A percentile compares a stretch with the other conserved stretches of the same genome.
Evolutionary conservation across 2,888 invertebrate species (phyloP).

Genomic region (Aradus depressus): DNA sequence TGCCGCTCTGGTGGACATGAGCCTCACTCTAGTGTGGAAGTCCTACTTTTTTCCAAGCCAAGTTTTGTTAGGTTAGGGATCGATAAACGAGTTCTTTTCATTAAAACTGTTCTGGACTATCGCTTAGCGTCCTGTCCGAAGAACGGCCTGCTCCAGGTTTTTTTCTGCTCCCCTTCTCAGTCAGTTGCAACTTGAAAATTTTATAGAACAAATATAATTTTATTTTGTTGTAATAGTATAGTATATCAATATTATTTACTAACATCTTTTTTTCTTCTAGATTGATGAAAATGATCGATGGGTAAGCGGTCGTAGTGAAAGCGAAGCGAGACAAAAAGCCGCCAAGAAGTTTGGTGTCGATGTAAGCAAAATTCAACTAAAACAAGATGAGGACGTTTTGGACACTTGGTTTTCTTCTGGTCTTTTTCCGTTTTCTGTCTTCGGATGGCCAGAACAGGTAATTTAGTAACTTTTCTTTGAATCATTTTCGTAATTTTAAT

Average conservation of each 20-base stretch:
- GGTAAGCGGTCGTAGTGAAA: slow-evolving; percentile 47
- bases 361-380: slow-evolving; percentile 44
- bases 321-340: slow-evolving; percentile 72
- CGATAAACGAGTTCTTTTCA: too few species aligned
- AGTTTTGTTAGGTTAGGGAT: too few species aligned
- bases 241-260: not conserved
- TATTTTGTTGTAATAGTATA: too few species aligned
- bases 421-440: slow-evolving; percentile 88
- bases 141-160: too few species aligned
- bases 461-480: slow-evolving; percentile 32
- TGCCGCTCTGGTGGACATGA: too few species aligned
- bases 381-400: slow-evolving; percentile 87
- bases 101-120: too few species aligned
- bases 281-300: slow-evolving; percentile 44
- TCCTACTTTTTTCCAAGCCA: too few species aligned
- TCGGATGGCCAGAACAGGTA: slow-evolving; percentile 89
- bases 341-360: slow-evolving; percentile 52
- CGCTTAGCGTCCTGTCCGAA: too few species aligned
- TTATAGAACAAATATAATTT: too few species aligned
- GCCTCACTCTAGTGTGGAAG: too few species aligned
- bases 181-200: too few species aligned
- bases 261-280: slow-evolving; percentile 25
- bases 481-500: not conserved
- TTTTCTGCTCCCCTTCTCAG: too few species aligned
- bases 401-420: slow-evolving; percentile 99